A percentile compares a stretch with the other conserved stretches of the same genome.
These are phyloP conservation scores for Geopemphigus sp. DNA, from an alignment of 1,140 invertebrate species.

Conservation along the genomic window DNA sequence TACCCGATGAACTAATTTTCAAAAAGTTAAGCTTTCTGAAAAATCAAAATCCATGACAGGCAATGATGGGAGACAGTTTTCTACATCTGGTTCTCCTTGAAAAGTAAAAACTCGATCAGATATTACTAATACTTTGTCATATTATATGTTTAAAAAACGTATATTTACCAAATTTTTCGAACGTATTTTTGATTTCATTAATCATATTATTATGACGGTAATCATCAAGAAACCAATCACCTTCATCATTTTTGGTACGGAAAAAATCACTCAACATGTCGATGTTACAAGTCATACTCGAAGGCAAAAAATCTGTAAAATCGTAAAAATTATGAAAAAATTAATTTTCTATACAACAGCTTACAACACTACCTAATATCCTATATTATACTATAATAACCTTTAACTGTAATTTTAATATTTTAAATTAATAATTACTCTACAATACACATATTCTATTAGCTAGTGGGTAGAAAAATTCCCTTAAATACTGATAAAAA, in stretches of 20 bases:
- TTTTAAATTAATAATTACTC: neutral
- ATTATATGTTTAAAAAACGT: neutral
- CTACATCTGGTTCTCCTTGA: slow-evolving; percentile 10
- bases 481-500: too few relatives aligned
- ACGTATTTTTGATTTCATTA: slow-evolving; percentile 17
- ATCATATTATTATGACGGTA: slow-evolving; percentile 11
- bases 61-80: neutral
- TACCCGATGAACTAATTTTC: too few relatives aligned
- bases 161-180: slow-evolving; percentile 35
- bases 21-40: neutral
- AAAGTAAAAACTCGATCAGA: neutral
- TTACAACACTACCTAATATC: neutral
- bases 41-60: slow-evolving; percentile 20
- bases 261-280: slow-evolving; percentile 26
- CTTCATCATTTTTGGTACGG: slow-evolving; percentile 9
- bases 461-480: neutral
- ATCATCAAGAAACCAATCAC: slow-evolving; percentile 32
- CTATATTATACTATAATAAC: neutral
- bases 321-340: neutral
- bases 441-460: neutral
- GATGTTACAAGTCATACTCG: slow-evolving; percentile 38
- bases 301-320: slow-evolving; percentile 18
- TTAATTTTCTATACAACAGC: neutral
- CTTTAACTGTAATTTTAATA: neutral
- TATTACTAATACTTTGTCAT: neutral